A percentile compares a stretch with the other conserved stretches of the same genome.
These are phyloP conservation scores for Diabrotica virgifera DNA, from an alignment of 1,140 invertebrate species.

Conservation along the genomic window DNA sequence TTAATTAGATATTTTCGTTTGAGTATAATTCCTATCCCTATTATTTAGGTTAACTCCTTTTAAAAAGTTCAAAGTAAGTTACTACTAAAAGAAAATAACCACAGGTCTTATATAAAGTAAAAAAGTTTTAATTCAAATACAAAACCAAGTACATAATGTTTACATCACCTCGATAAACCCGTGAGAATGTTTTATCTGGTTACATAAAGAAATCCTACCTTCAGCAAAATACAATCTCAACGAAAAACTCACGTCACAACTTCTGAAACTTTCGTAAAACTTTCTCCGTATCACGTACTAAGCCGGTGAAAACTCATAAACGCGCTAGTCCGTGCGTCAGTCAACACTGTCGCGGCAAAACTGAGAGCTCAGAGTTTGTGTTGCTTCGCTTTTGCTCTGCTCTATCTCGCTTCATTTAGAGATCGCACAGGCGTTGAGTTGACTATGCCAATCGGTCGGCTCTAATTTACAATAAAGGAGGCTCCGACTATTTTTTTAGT, in stretches of 20 bases:
- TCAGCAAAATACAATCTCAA: not conserved
- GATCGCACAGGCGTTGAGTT: constrained; percentile 1
- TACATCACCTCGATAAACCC: no score
- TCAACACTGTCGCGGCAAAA: not conserved
- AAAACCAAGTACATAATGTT: no score
- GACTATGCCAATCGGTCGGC: not conserved
- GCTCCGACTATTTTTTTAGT: not conserved
- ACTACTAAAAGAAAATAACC: no score
- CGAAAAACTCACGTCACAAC: constrained; percentile 1
- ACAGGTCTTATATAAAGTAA: no score
- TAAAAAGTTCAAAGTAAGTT: no score
- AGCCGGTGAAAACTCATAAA: not conserved
- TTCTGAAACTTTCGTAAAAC: constrained; percentile 1
- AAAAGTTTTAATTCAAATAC: no score
- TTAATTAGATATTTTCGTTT: no score
- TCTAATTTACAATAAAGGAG: constrained; percentile 1
- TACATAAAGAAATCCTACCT: not conserved
- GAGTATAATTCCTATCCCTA: no score
- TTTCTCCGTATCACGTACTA: not conserved
- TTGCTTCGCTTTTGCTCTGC: not conserved
- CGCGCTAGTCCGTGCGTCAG: not conserved
- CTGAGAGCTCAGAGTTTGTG: not conserved
- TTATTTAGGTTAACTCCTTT: no score
- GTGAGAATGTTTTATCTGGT: no score
- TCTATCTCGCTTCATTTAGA: not conserved